Percentiles rank a stretch among this genome's conserved stretches.
Conservation (phyloP, 2,888 invertebrate genomes). For the Mactromeris polynyma region DNA sequence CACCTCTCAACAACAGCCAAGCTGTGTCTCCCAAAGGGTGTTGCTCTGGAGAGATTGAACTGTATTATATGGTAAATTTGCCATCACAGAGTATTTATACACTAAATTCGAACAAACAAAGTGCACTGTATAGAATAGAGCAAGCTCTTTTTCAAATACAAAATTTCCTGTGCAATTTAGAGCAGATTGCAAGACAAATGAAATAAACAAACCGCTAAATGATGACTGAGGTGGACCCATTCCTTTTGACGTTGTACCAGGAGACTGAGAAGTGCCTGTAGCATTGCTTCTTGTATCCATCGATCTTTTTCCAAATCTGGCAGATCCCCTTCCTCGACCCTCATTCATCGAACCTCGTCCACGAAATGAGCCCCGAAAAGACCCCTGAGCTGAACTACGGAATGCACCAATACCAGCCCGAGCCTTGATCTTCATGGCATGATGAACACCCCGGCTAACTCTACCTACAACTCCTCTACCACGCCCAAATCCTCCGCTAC, state of each 20-base stretch:
- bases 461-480: not conserved
- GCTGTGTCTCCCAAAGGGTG: too few relatives aligned
- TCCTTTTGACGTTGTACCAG: not conserved
- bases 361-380: not conserved
- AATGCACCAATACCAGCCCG: constrained; percentile 1
- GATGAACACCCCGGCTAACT: not conserved
- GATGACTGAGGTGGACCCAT: not conserved
- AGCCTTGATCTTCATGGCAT: constrained; percentile 23
- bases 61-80: too few relatives aligned
- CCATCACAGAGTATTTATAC: too few relatives aligned
- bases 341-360: not conserved
- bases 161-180: too few relatives aligned
- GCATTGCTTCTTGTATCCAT: not conserved
- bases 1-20: too few relatives aligned
- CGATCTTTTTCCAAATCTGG: not conserved
- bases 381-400: not conserved
- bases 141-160: too few relatives aligned
- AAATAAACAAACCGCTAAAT: not conserved
- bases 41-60: too few relatives aligned
- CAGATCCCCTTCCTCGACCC: not conserved
- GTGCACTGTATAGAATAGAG: too few relatives aligned
- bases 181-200: not conserved
- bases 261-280: not conserved
- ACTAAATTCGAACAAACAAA: too few relatives aligned
- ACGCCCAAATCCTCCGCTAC: not conserved